phyloP scores from a whole-genome alignment of 2,113 vertebrate genomes.

The Zosterops borbonicus region DNA sequence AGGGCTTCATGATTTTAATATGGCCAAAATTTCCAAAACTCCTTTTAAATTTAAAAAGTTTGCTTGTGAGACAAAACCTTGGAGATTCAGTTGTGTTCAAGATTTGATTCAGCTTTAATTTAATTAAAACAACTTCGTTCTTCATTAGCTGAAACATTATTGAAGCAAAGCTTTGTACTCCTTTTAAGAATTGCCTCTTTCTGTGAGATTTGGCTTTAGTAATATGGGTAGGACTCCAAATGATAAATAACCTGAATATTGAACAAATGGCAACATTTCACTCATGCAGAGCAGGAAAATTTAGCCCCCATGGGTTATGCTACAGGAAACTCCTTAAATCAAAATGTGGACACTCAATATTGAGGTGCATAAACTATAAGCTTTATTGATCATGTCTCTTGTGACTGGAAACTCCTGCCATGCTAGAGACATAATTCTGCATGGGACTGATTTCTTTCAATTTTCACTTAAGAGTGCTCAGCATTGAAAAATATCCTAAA shows the following conservation, averaged over 20 bases:
- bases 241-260: conserved; percentile 40
- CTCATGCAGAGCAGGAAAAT: conserved; percentile 24
- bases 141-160: neutral
- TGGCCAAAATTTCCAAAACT: neutral
- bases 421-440: neutral
- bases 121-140: neutral
- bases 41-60: neutral
- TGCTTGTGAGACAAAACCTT: neutral
- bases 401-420: neutral
- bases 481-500: neutral
- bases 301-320: neutral
- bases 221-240: neutral
- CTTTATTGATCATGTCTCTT: conserved; percentile 40
- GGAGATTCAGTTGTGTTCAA: neutral
- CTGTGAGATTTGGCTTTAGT: neutral
- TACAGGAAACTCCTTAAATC: conserved; percentile 56
- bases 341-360: conserved; percentile 47
- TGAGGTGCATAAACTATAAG: conserved; percentile 50
- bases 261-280: conserved; percentile 51
- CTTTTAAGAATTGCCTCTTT: neutral
- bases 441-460: neutral
- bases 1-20: neutral
- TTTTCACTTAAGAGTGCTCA: neutral
- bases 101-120: neutral
- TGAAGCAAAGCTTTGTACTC: neutral